Percentiles rank a stretch among this genome's conserved stretches.
These are phyloP conservation scores for Eufriesea mexicana DNA, from an alignment of 1,140 invertebrate species.

Conservation along the genomic window DNA sequence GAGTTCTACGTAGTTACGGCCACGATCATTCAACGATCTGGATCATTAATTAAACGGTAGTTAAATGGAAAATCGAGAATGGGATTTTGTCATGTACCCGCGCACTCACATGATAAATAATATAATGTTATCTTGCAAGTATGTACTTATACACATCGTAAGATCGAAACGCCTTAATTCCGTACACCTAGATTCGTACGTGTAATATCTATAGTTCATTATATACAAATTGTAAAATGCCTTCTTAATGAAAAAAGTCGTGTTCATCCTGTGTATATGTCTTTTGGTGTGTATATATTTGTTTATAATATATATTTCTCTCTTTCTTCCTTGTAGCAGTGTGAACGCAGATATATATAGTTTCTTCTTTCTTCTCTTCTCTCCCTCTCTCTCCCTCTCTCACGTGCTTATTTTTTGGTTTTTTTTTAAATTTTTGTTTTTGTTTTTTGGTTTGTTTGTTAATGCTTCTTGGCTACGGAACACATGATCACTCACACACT, in stretches of 20 bases:
- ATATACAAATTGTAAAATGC: slow-evolving; percentile 81
- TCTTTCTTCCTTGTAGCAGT: slow-evolving; percentile 46
- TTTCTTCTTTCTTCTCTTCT: slow-evolving; percentile 52
- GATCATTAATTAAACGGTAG: slow-evolving; percentile 67
- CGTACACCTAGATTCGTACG: slow-evolving; percentile 68
- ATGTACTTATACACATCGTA: slow-evolving; percentile 66
- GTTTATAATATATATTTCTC: slow-evolving; percentile 52
- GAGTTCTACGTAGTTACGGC: slow-evolving; percentile 59
- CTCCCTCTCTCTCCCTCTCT: slow-evolving; percentile 34
- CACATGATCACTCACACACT: slow-evolving; percentile 67
- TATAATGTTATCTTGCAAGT: slow-evolving; percentile 60
- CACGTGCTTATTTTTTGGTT: slow-evolving; percentile 29
- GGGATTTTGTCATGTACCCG: slow-evolving; percentile 51
- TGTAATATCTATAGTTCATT: slow-evolving; percentile 75
- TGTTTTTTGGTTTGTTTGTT: slow-evolving; percentile 43
- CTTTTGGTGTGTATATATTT: slow-evolving; percentile 66
- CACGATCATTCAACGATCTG: slow-evolving; percentile 65
- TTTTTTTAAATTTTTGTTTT: slow-evolving; percentile 16
- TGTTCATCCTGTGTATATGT: slow-evolving; percentile 64
- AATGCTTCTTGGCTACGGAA: slow-evolving; percentile 62
- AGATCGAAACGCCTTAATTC: slow-evolving; percentile 68
- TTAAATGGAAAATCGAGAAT: slow-evolving; percentile 74
- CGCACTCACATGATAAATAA: slow-evolving; percentile 58
- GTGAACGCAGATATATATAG: slow-evolving; percentile 46
- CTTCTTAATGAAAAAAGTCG: slow-evolving; percentile 77